phyloP scores from a whole-genome alignment of 37 sponge, comb jelly and placozoan species.

The Crambe crambe region DNA sequence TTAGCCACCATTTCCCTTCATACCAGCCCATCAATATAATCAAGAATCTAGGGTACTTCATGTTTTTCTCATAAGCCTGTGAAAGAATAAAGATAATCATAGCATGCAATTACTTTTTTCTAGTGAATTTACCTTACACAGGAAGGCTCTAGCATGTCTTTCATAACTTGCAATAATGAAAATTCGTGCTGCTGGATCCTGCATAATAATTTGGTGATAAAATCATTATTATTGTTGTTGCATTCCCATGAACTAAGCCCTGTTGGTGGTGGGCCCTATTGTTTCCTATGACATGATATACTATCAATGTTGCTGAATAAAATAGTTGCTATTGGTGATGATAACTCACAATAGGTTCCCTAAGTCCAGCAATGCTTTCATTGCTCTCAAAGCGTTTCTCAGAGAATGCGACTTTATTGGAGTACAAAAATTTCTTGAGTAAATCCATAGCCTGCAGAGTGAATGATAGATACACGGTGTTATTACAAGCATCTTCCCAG shows the following conservation, averaged over 20 bases:
- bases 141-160: neutral
- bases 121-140: conserved; percentile 19
- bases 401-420: neutral
- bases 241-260: too few relatives aligned
- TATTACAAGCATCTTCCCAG: neutral
- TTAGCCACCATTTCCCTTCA: conserved; percentile 2
- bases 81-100: neutral
- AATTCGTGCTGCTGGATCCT: conserved; percentile 8
- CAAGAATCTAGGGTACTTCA: neutral
- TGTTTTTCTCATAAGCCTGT: neutral
- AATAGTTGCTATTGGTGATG: neutral
- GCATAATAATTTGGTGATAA: neutral
- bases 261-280: neutral
- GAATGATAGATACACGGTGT: neutral
- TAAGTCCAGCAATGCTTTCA: neutral
- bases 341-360: conserved; percentile 23
- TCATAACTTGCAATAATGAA: conserved; percentile 25
- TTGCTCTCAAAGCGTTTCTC: neutral
- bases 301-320: neutral
- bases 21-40: conserved; percentile 11
- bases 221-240: too few relatives aligned
- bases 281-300: neutral
- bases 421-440: neutral
- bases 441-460: neutral
- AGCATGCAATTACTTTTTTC: neutral